Base-by-base conservation (phyloP, 1,140 invertebrate genomes). In the Drosophila micromelanica region DNA sequence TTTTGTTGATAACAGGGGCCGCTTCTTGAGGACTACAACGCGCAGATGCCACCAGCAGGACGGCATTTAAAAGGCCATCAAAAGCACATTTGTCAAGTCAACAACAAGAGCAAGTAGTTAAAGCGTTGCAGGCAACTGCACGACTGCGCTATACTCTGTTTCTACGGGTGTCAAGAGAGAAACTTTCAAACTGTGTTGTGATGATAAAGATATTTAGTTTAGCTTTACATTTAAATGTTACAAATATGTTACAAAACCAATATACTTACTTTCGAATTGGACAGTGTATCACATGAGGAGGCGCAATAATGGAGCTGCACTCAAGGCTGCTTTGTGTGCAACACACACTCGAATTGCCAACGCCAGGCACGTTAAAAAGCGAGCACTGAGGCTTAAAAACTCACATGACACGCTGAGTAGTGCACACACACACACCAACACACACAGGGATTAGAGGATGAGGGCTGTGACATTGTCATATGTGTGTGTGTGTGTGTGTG, bases 21-120 rank as follows among this genome's bases (percentile, higher is more conserved):
- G 42, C 35, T 48, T 20, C 63, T 67, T 67, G 40, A 32, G 49
- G 52, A 56, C 20, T n/a, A 37, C 57, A 35, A 8, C 5, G 35
- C 52, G 11, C 30, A 56, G 42, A 76, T 77, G 68, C 43, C 59
- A 8, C 42, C 8, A 42, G 68, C 64, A 49, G 32, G 37, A 15
- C 32, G 49, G 35, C 80, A 61, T 75, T 78, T 75, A 75, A 67
- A 87, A 72, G 78, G 82, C 65, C 82, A 86, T 86, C 82, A 86
- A 82, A 87, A 87, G 75, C 49, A 78, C 82, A 86, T 86, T 86
- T 86, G 82, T 55, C 48, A 73, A 46, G 32, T 49, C 45, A 51
- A 48, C 75, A 67, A 56, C 54, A 46, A 60, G 11, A 56, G 6
- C 15, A 56, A 8, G 6, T 32, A 32, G 30, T 32, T 8, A 9